A percentile compares a stretch with the other conserved stretches of the same genome.
phyloP scores from a whole-genome alignment of 1,140 invertebrate species.

The Drosophila littoralis region DNA sequence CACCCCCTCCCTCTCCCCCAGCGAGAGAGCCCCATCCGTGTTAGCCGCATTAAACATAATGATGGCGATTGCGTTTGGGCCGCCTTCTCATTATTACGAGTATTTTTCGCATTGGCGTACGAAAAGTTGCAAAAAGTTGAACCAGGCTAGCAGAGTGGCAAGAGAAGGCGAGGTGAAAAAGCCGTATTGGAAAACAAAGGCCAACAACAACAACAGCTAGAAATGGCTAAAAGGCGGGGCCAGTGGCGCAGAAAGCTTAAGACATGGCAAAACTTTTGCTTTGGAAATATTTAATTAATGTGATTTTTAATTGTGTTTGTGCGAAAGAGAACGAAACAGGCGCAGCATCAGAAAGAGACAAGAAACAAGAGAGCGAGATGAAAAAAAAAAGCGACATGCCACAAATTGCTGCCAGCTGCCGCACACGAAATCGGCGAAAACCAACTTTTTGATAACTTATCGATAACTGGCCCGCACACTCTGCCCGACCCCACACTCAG shows the following conservation, averaged over 20 bases:
- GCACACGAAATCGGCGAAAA: conserved; percentile 3
- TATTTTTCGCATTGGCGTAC: conserved; percentile 73
- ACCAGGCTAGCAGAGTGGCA: background rate
- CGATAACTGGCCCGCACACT: too few species aligned
- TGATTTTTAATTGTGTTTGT: conserved; percentile 78
- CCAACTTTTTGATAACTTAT: conserved; percentile 1
- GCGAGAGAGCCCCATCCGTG: conserved; percentile 2
- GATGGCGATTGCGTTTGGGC: conserved; percentile 67
- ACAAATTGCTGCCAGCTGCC: conserved; percentile 38
- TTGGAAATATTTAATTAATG: conserved; percentile 83
- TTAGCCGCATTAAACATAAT: conserved; percentile 81
- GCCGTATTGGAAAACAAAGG: conserved; percentile 62
- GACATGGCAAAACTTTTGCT: conserved; percentile 78
- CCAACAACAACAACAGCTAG: conserved; percentile 19
- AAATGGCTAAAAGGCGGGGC: conserved; percentile 1
- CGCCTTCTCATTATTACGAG: conserved; percentile 66
- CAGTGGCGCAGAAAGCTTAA: conserved; percentile 65
- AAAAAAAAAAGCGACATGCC: conserved; percentile 10
- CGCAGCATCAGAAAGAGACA: conserved; percentile 7
- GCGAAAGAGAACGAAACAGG: background rate
- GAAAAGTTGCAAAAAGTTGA: conserved; percentile 75
- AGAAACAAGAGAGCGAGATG: background rate
- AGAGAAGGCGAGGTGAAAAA: conserved; percentile 20
- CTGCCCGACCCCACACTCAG: too few species aligned
- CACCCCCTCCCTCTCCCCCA: too few species aligned